Conservation (phyloP, 2,797 vertebrate genomes). For the Sarcoramphus papa region DNA sequence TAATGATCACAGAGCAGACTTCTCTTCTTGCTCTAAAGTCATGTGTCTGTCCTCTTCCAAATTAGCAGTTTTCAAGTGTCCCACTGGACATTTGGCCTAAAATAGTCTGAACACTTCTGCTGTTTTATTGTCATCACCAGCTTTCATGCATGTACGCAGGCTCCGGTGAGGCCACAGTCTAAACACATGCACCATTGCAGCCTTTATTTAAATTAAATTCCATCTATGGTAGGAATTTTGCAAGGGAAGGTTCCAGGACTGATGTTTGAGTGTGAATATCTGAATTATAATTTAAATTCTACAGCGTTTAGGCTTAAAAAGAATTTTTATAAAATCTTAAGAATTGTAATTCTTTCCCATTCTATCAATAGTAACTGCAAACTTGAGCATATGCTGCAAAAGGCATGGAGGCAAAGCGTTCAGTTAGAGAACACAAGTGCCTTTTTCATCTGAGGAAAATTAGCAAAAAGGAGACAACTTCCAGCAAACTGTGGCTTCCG, state of each 20-base stretch:
- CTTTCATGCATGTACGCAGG: background rate
- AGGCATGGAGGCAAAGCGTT: slow-evolving; percentile 20
- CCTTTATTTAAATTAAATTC: background rate
- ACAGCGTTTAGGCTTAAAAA: background rate
- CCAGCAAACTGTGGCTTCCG: slow-evolving; percentile 48
- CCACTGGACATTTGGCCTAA: background rate
- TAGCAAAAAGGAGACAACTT: slow-evolving; percentile 41
- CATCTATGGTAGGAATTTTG: background rate
- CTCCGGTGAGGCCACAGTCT: background rate
- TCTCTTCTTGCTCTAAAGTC: background rate
- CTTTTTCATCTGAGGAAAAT: slow-evolving; percentile 53
- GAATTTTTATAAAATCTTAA: background rate
- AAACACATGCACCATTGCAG: background rate
- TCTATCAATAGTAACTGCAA: slow-evolving; percentile 57
- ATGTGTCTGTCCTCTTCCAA: background rate
- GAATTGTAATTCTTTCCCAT: background rate
- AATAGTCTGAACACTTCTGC: background rate
- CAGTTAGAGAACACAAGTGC: slow-evolving; percentile 40
- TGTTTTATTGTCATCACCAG: background rate
- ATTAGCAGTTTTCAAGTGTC: background rate
- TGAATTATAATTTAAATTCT: background rate
- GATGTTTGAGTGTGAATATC: background rate
- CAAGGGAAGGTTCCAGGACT: background rate
- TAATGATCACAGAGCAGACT: background rate
- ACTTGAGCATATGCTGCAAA: slow-evolving; percentile 44